A percentile compares a stretch with the other conserved stretches of the same genome.
Conservation (phyloP, 2,797 vertebrate species). For the Podarcis siculus region DNA sequence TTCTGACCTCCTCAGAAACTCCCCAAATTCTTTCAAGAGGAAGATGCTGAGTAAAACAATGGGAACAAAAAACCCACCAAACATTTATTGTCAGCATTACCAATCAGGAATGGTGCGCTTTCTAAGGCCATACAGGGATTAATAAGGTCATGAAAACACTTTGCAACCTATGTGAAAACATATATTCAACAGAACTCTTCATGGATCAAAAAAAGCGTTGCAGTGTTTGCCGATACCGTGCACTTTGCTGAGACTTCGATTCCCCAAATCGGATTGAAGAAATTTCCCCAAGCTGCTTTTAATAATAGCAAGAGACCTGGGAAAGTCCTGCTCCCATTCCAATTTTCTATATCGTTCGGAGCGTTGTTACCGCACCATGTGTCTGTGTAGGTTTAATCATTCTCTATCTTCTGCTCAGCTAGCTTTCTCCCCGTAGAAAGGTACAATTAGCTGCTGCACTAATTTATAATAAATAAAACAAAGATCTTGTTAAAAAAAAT, state of each 20-base stretch:
- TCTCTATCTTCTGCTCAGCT: slow-evolving; percentile 67
- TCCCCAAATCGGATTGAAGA: slow-evolving; percentile 71
- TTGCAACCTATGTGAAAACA: slow-evolving; percentile 75
- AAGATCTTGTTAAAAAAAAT: slow-evolving; percentile 67
- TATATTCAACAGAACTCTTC: slow-evolving; percentile 77
- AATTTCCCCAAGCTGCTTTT: slow-evolving; percentile 77
- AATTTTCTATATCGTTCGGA: slow-evolving; percentile 77
- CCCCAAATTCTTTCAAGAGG: slow-evolving; percentile 64
- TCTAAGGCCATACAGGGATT: slow-evolving; percentile 71
- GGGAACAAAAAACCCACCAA: background rate
- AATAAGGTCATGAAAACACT: slow-evolving; percentile 76
- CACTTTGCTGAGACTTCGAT: slow-evolving; percentile 72
- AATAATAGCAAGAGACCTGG: slow-evolving; percentile 74
- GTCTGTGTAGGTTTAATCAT: slow-evolving; percentile 72
- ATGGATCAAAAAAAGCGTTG: slow-evolving; percentile 80
- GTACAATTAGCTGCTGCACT: slow-evolving; percentile 73
- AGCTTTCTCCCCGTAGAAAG: slow-evolving; percentile 71
- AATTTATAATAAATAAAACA: slow-evolving; percentile 77
- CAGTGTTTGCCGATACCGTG: slow-evolving; percentile 75
- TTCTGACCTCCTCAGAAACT: slow-evolving; percentile 59
- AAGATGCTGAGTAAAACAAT: slow-evolving; percentile 73
- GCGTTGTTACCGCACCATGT: slow-evolving; percentile 64
- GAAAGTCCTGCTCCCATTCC: slow-evolving; percentile 73
- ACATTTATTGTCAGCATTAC: slow-evolving; percentile 67
- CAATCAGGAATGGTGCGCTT: slow-evolving; percentile 70